phyloP scores from a whole-genome alignment of 2,888 invertebrate species.

The Cinara cedri region DNA sequence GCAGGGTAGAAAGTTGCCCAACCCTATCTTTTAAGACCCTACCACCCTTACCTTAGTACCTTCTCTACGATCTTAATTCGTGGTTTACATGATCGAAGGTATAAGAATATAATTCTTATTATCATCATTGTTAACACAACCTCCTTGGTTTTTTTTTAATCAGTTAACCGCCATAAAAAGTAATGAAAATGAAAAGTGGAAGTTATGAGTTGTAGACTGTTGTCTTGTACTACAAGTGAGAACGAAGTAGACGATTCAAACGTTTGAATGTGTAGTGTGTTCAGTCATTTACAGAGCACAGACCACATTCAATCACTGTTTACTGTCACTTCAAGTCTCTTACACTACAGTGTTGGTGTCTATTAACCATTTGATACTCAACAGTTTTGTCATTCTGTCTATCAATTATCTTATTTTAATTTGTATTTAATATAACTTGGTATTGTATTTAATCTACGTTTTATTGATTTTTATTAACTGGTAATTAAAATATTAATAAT shows the following conservation, averaged over 20 bases:
- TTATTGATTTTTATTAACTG: background rate
- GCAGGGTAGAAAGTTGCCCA: too few species aligned
- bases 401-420: background rate
- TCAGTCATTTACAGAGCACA: too few species aligned
- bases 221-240: too few species aligned
- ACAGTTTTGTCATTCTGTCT: background rate
- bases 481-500: slow-evolving; percentile 4
- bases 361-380: background rate
- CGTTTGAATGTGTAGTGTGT: too few species aligned
- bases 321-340: background rate
- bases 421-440: background rate
- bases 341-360: background rate
- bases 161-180: slow-evolving; percentile 37
- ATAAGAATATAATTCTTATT: too few species aligned
- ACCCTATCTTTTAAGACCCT: too few species aligned
- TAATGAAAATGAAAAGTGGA: slow-evolving; percentile 21
- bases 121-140: too few species aligned
- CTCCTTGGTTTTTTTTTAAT: background rate
- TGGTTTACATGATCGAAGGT: too few species aligned
- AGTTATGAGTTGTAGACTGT: background rate
- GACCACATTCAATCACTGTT: background rate
- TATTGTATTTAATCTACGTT: background rate
- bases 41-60: too few species aligned
- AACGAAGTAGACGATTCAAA: too few species aligned
- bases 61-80: too few species aligned